phyloP scores from a whole-genome alignment of 2,113 vertebrate genomes.

The Cricetomys ansorgei region DNA sequence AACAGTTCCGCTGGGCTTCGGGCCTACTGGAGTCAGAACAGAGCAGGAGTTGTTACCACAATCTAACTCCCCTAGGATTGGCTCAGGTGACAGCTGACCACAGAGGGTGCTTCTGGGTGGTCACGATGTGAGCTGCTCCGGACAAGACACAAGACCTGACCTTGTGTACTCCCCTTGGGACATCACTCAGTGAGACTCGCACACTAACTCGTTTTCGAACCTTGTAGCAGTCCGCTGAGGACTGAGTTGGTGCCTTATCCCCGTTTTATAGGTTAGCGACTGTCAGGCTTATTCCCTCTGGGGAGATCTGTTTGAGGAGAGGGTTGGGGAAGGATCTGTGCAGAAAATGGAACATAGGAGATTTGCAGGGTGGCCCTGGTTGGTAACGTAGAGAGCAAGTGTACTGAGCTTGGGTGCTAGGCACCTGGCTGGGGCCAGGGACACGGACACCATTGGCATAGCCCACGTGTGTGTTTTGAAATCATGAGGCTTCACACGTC shows the following conservation, averaged over 20 bases:
- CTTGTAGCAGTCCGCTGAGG: not conserved
- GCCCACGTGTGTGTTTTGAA: not conserved
- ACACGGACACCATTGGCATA: too few relatives aligned
- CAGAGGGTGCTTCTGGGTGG: accelerated
- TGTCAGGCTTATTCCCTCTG: not conserved
- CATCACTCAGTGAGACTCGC: not conserved
- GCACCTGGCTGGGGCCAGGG: not conserved
- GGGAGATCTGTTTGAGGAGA: not conserved
- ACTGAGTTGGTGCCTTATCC: not conserved
- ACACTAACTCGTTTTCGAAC: not conserved
- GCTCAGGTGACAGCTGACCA: not conserved
- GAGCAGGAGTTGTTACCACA: not conserved
- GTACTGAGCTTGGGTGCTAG: not conserved
- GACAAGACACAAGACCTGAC: not conserved
- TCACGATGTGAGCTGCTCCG: not conserved
- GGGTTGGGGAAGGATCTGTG: not conserved
- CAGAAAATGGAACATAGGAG: not conserved
- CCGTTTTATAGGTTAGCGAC: not conserved
- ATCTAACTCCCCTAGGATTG: not conserved
- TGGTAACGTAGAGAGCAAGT: not conserved
- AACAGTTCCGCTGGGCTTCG: not conserved
- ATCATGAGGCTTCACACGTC: not conserved
- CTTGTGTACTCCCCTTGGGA: not conserved
- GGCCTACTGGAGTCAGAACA: not conserved
- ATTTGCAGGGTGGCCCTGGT: not conserved